Evolutionary conservation across 2,888 invertebrate species (phyloP).

Genomic region (Corbicula japonica): DNA sequence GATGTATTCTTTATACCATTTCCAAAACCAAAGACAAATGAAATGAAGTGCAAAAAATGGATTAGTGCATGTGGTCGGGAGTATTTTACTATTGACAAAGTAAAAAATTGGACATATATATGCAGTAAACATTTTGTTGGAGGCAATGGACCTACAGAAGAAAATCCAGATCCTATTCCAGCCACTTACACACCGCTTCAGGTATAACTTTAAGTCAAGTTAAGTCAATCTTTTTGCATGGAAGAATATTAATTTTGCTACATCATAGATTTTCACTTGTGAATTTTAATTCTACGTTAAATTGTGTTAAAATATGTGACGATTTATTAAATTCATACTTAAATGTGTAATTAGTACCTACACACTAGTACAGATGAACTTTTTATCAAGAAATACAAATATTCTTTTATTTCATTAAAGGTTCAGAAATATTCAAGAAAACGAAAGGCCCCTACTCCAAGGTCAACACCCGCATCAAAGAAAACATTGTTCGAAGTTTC

Average conservation of each 20-base stretch:
- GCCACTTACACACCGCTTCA: constrained; percentile 15
- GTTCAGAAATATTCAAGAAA: constrained; percentile 27
- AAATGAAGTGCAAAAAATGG: constrained; percentile 21
- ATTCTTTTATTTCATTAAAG: constrained; percentile 2
- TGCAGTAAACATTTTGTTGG: constrained; percentile 44
- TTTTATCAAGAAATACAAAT: not conserved
- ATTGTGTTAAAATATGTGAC: not conserved
- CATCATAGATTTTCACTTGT: not conserved
- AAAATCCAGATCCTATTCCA: constrained; percentile 37
- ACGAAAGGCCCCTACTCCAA: constrained; percentile 39
- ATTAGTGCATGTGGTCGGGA: constrained; percentile 22
- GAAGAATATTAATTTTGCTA: constrained; percentile 1
- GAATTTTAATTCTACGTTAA: not conserved
- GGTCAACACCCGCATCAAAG: constrained; percentile 17
- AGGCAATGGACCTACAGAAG: constrained; percentile 27
- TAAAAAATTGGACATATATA: constrained; percentile 41
- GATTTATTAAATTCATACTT: not conserved
- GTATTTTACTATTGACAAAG: constrained; percentile 16
- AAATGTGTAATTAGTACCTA: not conserved
- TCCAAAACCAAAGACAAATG: constrained; percentile 24
- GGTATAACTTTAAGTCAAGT: not conserved
- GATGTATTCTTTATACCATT: constrained; percentile 36
- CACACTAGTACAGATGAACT: not conserved
- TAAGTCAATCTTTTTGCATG: not conserved
- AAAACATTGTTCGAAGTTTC: constrained; percentile 32